These are phyloP conservation scores for Imbricaverruca yamaguchii DNA, from an alignment of 2,888 invertebrate genomes.

Conservation along the genomic window DNA sequence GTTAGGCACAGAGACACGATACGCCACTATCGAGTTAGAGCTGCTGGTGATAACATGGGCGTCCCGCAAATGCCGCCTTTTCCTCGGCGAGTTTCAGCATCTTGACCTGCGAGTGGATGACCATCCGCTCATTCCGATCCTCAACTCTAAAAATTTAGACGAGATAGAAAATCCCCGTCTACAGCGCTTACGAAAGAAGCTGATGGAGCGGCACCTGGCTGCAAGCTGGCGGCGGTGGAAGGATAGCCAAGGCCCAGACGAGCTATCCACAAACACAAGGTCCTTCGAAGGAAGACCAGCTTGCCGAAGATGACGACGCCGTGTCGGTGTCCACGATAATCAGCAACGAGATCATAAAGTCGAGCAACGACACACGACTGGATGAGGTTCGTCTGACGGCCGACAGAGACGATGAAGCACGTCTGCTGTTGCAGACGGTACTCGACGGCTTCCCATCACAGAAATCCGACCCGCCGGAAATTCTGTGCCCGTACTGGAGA, in stretches of 20 bases:
- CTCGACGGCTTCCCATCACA: too few relatives aligned
- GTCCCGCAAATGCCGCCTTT: not conserved
- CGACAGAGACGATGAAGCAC: not conserved
- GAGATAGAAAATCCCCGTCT: constrained; percentile 12
- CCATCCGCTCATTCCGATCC: not conserved
- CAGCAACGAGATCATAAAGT: not conserved
- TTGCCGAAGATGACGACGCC: too few relatives aligned
- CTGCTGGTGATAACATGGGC: not conserved
- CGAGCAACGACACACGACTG: too few relatives aligned
- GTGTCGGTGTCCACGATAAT: not conserved
- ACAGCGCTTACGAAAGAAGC: not conserved
- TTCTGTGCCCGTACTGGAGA: too few relatives aligned
- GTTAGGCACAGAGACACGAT: not conserved
- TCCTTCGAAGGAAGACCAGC: not conserved
- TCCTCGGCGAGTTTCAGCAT: not conserved
- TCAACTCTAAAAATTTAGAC: not conserved
- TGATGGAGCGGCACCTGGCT: not conserved
- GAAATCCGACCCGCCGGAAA: too few relatives aligned
- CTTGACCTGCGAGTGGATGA: not conserved
- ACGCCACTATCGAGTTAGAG: not conserved
- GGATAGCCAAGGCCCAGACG: not conserved
- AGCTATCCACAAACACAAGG: not conserved
- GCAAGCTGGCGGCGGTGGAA: too few relatives aligned
- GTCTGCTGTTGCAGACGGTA: too few relatives aligned
- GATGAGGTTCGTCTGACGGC: too few relatives aligned